phyloP scores from a whole-genome alignment of 2,888 invertebrate genomes.

The Microctonus aethiopoides region DNA sequence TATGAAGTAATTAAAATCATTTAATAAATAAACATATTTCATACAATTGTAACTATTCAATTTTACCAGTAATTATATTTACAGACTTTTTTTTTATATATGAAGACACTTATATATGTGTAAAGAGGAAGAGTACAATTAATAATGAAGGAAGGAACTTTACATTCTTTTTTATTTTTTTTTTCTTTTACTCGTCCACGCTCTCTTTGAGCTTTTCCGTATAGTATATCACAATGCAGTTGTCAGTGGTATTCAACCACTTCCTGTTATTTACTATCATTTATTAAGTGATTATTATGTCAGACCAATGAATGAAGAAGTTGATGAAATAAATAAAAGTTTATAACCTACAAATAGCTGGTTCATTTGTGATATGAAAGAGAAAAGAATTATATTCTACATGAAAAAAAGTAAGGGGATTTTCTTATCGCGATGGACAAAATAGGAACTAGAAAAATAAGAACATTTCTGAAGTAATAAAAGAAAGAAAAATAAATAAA shows the following conservation, averaged over 20 bases:
- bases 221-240: constrained; percentile 28
- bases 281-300: constrained; percentile 14
- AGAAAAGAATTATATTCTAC: too few relatives aligned
- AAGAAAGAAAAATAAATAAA: neutral
- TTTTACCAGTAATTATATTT: too few relatives aligned
- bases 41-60: too few relatives aligned
- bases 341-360: too few relatives aligned
- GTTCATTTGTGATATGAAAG: too few relatives aligned
- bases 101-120: neutral
- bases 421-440: too few relatives aligned
- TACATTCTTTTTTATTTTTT: constrained; percentile 7
- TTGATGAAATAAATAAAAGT: constrained; percentile 3
- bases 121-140: constrained; percentile 22
- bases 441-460: neutral
- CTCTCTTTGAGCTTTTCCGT: neutral
- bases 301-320: constrained; percentile 8
- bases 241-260: constrained; percentile 31
- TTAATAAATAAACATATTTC: too few relatives aligned
- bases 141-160: constrained; percentile 16
- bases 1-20: too few relatives aligned
- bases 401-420: too few relatives aligned
- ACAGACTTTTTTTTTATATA: too few relatives aligned
- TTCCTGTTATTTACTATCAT: constrained; percentile 38
- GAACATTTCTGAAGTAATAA: neutral
- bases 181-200: neutral